A percentile compares a stretch with the other conserved stretches of the same genome.
Evolutionary conservation across 1,140 invertebrate genomes (phyloP).

Genomic region (Nautilus pompilius): DNA sequence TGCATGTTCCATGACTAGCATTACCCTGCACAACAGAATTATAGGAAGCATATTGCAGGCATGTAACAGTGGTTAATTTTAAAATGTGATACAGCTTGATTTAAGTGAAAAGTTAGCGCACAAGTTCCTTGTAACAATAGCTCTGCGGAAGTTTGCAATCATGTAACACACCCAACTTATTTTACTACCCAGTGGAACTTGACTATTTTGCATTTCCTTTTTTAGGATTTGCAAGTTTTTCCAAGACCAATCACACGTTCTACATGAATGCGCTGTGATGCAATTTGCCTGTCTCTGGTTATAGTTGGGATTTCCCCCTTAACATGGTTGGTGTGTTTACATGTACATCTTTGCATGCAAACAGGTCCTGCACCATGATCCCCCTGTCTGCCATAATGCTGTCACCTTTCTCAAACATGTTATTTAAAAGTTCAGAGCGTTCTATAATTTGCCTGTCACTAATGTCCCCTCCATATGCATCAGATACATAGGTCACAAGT

Average conservation of each 20-base stretch:
- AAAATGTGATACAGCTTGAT: too few species aligned
- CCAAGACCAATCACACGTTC: conserved; percentile 21
- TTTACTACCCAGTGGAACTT: conserved; percentile 4
- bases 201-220: conserved; percentile 3
- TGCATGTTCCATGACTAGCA: too few species aligned
- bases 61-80: too few species aligned
- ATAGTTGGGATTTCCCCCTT: conserved; percentile 14
- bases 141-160: conserved; percentile 16
- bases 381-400: conserved; percentile 24
- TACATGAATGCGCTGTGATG: conserved; percentile 20
- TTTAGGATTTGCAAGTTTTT: conserved; percentile 21
- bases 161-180: conserved; percentile 18
- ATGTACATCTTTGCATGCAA: conserved; percentile 14
- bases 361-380: conserved; percentile 22
- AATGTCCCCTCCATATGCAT: conserved; percentile 7
- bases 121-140: too few species aligned
- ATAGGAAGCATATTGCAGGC: too few species aligned
- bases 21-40: too few species aligned
- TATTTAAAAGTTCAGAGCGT: conserved; percentile 6
- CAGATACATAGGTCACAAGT: conserved; percentile 11
- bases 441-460: conserved; percentile 22
- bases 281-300: conserved; percentile 14
- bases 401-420: conserved; percentile 13
- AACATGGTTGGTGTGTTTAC: conserved; percentile 20
- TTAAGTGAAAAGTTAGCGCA: too few species aligned